Base-by-base conservation (phyloP, 2,113 vertebrate species). In the Zosterops japonicus region DNA sequence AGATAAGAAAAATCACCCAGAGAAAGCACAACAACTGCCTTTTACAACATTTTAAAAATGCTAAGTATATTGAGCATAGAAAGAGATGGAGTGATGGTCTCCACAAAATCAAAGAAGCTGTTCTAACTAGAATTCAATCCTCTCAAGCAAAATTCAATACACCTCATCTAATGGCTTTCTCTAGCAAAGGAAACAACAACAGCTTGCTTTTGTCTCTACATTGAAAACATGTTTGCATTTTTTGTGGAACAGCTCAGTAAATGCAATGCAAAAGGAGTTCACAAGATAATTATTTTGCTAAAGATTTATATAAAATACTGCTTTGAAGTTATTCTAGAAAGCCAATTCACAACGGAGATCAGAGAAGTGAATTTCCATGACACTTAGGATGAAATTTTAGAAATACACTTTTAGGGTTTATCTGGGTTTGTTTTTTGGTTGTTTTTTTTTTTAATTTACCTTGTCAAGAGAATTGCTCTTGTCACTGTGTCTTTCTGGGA, bases 391-490 rank as follows among this genome's bases (percentile, higher is more conserved):
- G 2, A 59, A 76, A 69, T 46, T 74, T 74, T 44, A 72, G 41
- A 14, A 76, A 64, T 23, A 76, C 6, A 6, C 17, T 67, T 78
- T 56, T 14, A 8, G 3, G 6, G 17, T 67, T 46, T 29, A 53
- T 60, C 20, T 67, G n/a, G 10, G 12, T 33, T 57, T 60, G 25
- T 5, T 47, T 44, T 36, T 77, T 89, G 4, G 4, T 15, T 49
- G 1, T 98, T 64, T 50, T 69, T 65, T 67, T 93, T 98, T 65
- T 70, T 93, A n/a, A 36, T 36, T 60, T 98, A 99, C 99, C 99
- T 99, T 99, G 79, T 99, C 99, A 60, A 99, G 98, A 36, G 98
- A 99, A 96, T 98, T 99, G 95, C 97, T 98, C 96, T 99, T 99
- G 70, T 99, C 99, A 20, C 96, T 97, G 61, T 97, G 98, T 95